Conservation (phyloP, 2,113 vertebrate genomes). For the Trinectes maculatus region DNA sequence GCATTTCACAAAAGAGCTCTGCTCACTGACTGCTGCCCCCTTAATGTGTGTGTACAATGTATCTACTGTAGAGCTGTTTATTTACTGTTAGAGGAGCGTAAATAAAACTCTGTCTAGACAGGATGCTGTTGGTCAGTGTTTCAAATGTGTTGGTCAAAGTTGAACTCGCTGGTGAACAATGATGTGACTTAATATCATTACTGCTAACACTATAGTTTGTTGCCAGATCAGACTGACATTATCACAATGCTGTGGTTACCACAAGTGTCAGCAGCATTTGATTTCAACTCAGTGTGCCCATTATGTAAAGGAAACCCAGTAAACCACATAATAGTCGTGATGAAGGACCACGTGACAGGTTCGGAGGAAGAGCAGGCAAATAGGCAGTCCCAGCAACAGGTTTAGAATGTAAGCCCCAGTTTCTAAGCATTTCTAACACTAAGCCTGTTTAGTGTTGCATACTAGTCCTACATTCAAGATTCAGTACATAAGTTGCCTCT, state of each 20-base stretch:
- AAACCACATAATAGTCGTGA: not conserved
- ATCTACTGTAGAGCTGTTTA: not conserved
- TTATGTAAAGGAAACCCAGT: no score
- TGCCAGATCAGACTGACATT: no score
- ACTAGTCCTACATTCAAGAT: no score
- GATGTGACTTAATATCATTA: no score
- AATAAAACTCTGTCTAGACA: not conserved
- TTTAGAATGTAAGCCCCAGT: no score
- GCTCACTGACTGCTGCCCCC: not conserved
- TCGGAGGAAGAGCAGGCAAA: no score
- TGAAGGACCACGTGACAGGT: not conserved
- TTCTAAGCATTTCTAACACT: no score
- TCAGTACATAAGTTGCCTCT: no score
- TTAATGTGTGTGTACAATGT: not conserved
- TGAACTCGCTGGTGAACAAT: not conserved
- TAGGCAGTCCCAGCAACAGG: no score
- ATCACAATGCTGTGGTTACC: not conserved
- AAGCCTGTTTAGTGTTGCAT: no score
- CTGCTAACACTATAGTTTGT: not conserved
- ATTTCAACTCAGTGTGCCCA: not conserved
- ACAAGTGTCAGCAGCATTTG: not conserved
- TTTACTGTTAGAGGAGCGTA: not conserved
- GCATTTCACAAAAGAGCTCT: not conserved
- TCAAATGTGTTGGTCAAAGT: not conserved
- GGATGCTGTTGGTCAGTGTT: not conserved